These are phyloP conservation scores for Leptinotarsa lineolata DNA, from an alignment of 1,140 invertebrate genomes.

Conservation along the genomic window DNA sequence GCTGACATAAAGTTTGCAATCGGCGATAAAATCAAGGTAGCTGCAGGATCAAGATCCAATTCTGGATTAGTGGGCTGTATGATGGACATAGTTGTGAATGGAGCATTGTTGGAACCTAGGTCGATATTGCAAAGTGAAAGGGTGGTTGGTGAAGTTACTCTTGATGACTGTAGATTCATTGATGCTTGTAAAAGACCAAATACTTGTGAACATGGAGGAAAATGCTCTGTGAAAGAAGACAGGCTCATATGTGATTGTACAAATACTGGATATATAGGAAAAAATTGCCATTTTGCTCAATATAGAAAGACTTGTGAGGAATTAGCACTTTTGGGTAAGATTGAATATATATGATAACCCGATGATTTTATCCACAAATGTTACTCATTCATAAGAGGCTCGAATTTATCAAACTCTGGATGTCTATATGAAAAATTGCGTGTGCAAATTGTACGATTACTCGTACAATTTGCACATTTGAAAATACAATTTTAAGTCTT, in stretches of 20 bases:
- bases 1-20: conserved; percentile 59
- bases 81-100: conserved; percentile 84
- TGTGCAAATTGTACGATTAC: too few species aligned
- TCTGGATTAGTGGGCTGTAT: conserved; percentile 88
- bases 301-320: conserved; percentile 92
- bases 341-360: not conserved
- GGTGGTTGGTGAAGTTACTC: conserved; percentile 82
- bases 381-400: too few species aligned
- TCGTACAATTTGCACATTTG: too few species aligned
- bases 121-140: conserved; percentile 79
- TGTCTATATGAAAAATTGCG: too few species aligned
- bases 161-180: conserved; percentile 89
- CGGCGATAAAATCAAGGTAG: conserved; percentile 69
- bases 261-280: conserved; percentile 84
- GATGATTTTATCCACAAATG: too few species aligned
- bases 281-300: conserved; percentile 90
- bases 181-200: conserved; percentile 87
- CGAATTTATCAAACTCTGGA: too few species aligned
- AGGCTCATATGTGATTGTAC: conserved; percentile 86
- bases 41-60: conserved; percentile 70
- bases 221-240: conserved; percentile 87
- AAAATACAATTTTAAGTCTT: too few species aligned
- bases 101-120: conserved; percentile 71
- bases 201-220: conserved; percentile 88
- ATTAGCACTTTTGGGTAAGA: conserved; percentile 73